Base-by-base conservation (phyloP, 2,797 vertebrate genomes). In the Notolabrus celidotus region DNA sequence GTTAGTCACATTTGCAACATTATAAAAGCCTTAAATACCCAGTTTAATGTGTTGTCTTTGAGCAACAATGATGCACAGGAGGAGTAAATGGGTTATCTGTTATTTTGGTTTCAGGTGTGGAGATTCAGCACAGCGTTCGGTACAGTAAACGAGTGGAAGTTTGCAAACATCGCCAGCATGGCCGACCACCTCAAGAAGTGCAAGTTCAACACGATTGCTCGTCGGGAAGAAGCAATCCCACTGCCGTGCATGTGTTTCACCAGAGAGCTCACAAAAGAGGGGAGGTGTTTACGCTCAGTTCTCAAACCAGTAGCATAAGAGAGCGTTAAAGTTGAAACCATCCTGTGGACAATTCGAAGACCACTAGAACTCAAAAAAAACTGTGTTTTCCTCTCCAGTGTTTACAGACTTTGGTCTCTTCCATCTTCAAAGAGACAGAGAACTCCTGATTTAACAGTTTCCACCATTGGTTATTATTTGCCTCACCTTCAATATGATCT, bases 171-270 rank as follows among this genome's bases (percentile, higher is more conserved):
- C 67, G 86, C 96, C 80, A 99, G 97, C 94, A 99, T 99, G 97
- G 98, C 98, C 23, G 98, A 99, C 90, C 98, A 99, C 90, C 92
- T 99, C 89, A 99, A 99, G 94, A 97, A 95, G 72, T 99, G 98
- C 91, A 96, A 94, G 91, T 99, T 96, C 89, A 99, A 99, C 63
- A 94, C 93, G 0, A 90, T 99, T 15, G 73, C 97, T 61, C 96
- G 94, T 1, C 93, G 95, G 27, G 96, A 98, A 71, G 98, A 99
- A 74, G 98, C 98, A 0, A 90, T 99, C 65, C 98, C 98, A 0
- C 88, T 99, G 87, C 98, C 98, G 0, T 99, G 98, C 85, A 99
- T 99, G 98, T 99, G 98, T 69, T 97, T 99, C 87, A 98, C 98
- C 17, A 92, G 97, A 71, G 98, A 99, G 87, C 97, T 99, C 76